Base-by-base conservation (phyloP, 2,797 vertebrate species). In the Hozukius guyotensis region DNA sequence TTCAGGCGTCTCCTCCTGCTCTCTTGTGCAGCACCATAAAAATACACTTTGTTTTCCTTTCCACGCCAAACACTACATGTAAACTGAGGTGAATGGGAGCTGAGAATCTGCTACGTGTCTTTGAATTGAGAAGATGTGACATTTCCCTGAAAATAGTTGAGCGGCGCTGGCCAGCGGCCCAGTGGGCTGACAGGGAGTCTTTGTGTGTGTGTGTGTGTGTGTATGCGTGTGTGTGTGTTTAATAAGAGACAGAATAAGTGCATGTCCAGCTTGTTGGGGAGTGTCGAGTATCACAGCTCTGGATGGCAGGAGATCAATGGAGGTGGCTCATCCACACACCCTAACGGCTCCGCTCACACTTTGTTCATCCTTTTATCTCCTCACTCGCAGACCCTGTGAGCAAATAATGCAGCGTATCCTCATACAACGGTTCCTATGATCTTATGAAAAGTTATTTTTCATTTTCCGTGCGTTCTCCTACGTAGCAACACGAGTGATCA, bases 261-360 rank as follows among this genome's bases (percentile, higher is more conserved):
- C 78, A 81, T 72, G 82, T 89, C 82, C 80, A 86, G 65, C 72
- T 76, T 74, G 76, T 77, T 62, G 78, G 80, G 71, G 78, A 84
- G 57, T 80, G 83, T 79, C n/a, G 24, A 77, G 55, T 78, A 82
- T 82, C 79, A 75, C 71, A 82, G 77, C 78, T 64, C 67, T 67
- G 80, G 72, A 89, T 87, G 83, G 82, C 88, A 87, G 82, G 49
- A 85, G 85, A 90, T 92, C 88, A 85, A 75, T 81, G 69, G 64
- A 82, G 84, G 75, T 63, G 74, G 74, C 80, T 87, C 75, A 69
- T 79, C 71, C 63, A 63, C 24, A 72, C 86, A 69, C 72, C 65
- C 67, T 67, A 73, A 81, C 72, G 63, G 83, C 61, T 13, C 72
- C 53, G 70, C 63, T 81, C 32, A 14, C 75, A 64, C 82, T 81